phyloP scores from a whole-genome alignment of 2,888 invertebrate species.

The Diadegma fenestrale region DNA sequence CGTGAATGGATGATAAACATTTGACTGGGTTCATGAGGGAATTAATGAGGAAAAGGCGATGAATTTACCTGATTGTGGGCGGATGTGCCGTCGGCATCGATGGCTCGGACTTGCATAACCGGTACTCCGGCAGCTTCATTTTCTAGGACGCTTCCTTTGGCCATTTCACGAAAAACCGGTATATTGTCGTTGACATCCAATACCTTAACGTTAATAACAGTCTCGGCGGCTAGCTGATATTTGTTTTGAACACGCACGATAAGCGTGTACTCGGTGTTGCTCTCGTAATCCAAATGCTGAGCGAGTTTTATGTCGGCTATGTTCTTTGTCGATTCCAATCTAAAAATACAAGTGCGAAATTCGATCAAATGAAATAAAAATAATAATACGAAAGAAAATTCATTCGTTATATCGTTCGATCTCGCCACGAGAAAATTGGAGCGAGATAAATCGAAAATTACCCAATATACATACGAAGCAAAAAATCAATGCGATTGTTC shows the following conservation, averaged over 20 bases:
- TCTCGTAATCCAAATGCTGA: slow-evolving; percentile 93
- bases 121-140: slow-evolving; percentile 93
- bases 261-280: slow-evolving; percentile 92
- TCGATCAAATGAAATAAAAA: slow-evolving; percentile 23
- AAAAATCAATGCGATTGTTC: background rate
- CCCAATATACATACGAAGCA: background rate
- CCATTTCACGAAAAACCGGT: slow-evolving; percentile 93
- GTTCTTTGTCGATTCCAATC: slow-evolving; percentile 88
- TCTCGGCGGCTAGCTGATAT: slow-evolving; percentile 92
- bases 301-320: slow-evolving; percentile 91
- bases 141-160: slow-evolving; percentile 93
- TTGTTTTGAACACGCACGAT: slow-evolving; percentile 94
- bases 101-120: slow-evolving; percentile 95
- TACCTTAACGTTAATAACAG: slow-evolving; percentile 91
- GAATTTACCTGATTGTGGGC: slow-evolving; percentile 90
- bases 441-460: background rate
- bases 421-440: background rate
- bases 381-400: background rate
- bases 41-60: background rate
- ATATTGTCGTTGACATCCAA: slow-evolving; percentile 96
- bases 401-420: background rate
- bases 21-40: background rate
- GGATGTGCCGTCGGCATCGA: slow-evolving; percentile 94
- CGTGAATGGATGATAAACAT: background rate
- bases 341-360: slow-evolving; percentile 63